phyloP scores from a whole-genome alignment of 1,140 invertebrate species.

The Prorops nasuta region DNA sequence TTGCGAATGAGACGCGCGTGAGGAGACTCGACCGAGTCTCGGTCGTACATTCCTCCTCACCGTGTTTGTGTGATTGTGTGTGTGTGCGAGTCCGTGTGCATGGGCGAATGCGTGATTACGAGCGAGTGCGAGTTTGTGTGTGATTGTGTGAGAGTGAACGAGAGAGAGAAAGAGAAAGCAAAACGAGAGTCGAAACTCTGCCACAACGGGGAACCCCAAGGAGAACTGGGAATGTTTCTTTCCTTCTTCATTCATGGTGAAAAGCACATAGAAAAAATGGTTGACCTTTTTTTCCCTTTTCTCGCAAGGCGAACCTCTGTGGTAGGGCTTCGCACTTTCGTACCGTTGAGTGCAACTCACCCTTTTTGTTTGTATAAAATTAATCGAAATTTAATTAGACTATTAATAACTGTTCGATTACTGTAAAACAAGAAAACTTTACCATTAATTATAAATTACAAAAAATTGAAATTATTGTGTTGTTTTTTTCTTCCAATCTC shows the following conservation, averaged over 20 bases:
- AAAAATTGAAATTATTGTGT: slow-evolving; percentile 27
- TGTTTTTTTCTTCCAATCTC: not conserved
- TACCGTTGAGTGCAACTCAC: slow-evolving; percentile 46
- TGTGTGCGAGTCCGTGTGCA: slow-evolving; percentile 2
- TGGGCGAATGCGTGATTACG: slow-evolving; percentile 4
- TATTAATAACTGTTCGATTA: slow-evolving; percentile 51
- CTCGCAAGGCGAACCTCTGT: slow-evolving; percentile 28
- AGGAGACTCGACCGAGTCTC: too few relatives aligned
- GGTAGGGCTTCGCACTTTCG: slow-evolving; percentile 35
- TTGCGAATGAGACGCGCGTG: too few relatives aligned
- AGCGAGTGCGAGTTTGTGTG: slow-evolving; percentile 8
- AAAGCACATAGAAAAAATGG: too few relatives aligned
- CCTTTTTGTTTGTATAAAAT: slow-evolving; percentile 51
- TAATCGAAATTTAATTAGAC: slow-evolving; percentile 50
- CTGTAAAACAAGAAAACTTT: slow-evolving; percentile 48
- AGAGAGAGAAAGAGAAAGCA: slow-evolving; percentile 10
- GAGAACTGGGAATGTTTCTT: slow-evolving; percentile 15
- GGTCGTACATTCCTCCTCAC: too few relatives aligned
- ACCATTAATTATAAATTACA: slow-evolving; percentile 51
- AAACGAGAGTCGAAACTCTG: slow-evolving; percentile 30
- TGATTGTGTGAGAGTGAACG: slow-evolving; percentile 14
- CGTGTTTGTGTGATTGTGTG: slow-evolving; percentile 7
- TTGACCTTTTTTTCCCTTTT: slow-evolving; percentile 30
- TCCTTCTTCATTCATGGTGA: too few relatives aligned
- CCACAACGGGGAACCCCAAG: slow-evolving; percentile 20